phyloP scores from a whole-genome alignment of 30 jellyfish, hydroid and myxozoan genomes.

The Sanderia malayensis region DNA sequence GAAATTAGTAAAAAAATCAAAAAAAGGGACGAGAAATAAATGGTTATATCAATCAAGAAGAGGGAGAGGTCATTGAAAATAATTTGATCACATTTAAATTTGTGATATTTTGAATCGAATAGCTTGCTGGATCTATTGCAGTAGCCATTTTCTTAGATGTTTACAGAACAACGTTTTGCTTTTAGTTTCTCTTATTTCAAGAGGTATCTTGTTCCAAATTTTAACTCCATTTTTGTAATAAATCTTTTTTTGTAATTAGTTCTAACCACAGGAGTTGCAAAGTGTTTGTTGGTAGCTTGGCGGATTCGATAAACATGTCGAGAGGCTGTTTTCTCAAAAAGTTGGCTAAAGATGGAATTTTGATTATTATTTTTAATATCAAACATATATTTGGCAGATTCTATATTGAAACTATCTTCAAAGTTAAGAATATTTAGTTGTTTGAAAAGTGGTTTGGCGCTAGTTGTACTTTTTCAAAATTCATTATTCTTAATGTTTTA shows the following conservation, averaged over 20 bases:
- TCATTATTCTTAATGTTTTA: neutral
- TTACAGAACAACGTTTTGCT: neutral
- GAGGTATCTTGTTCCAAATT: no score
- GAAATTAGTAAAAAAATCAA: neutral
- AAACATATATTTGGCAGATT: neutral
- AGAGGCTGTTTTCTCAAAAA: no score
- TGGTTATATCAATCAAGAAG: neutral
- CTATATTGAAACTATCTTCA: neutral
- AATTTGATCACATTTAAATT: neutral
- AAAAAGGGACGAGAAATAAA: neutral
- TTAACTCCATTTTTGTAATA: neutral
- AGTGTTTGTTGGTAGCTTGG: no score
- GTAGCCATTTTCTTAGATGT: neutral
- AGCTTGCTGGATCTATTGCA: slow-evolving; percentile 2
- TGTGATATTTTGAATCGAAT: neutral
- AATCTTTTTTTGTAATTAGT: neutral
- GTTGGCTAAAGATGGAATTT: no score
- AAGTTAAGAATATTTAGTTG: neutral
- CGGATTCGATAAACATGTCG: no score
- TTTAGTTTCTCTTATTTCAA: no score
- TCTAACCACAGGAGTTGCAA: no score
- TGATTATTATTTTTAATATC: no score
- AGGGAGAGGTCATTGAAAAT: slow-evolving; percentile 2
- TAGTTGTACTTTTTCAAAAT: neutral
- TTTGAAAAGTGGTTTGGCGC: slow-evolving; percentile 4